Base-by-base conservation (phyloP, 2,797 vertebrate genomes). In the Echeneis naucrates region DNA sequence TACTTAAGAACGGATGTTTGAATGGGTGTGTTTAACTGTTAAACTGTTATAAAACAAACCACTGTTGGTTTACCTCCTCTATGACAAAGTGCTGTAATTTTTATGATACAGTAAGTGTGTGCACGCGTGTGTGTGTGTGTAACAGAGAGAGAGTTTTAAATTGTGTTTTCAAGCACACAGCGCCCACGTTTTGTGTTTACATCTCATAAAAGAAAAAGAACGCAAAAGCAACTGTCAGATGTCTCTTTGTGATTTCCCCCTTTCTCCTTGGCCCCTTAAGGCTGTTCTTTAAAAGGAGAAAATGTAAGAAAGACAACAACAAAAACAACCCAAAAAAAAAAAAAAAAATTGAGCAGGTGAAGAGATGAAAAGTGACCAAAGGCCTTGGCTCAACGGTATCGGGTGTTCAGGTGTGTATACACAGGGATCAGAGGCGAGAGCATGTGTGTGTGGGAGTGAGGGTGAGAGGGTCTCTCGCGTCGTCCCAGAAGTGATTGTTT, bases 301-400 rank as follows among this genome's bases (percentile, higher is more conserved):
- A 71, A 48, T 33, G 35, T 56, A 40, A 52, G 50, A 61, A 57
- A 47, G 51, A 80, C 56, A 78, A 58, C 72, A 75, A 38, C 37
- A 78, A 54, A 59, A 40, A 45, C 37, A 63, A n/a, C 71, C n/a
- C n/a, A n/a, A n/a, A n/a, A 52, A 68, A 63, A 12, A 10, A 48
- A 35, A 61, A 32, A 47, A 30, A 47, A 60, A 63, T 12, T 2
- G 47, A 56, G 72, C 75, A 86, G 77, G 77, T 81, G 70, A 78
- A 75, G 72, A 89, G 89, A 91, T 91, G 87, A 88, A 91, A 89
- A 82, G 88, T 64, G 10, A 77, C 75, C 9, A 38, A 81, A 81
- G 66, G 19, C 51, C 57, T 48, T 54, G 75, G 86, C 80, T 93
- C 86, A 93, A 92, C 75, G 74, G 87, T 93, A 93, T 94, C 92